Conservation (phyloP, 1,140 invertebrate genomes). For the Formica exsecta region DNA sequence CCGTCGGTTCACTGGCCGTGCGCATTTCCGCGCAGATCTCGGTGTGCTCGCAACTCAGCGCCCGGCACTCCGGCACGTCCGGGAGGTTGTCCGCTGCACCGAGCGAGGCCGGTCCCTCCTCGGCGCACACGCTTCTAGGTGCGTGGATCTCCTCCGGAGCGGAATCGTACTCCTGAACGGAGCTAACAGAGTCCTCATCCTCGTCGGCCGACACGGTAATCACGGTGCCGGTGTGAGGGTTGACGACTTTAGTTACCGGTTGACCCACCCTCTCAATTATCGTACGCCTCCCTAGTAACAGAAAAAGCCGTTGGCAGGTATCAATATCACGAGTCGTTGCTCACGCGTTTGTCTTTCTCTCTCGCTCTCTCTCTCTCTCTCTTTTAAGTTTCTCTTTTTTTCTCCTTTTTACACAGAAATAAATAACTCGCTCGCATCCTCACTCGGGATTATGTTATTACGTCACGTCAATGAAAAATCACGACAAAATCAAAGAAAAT, state of each 20-base stretch:
- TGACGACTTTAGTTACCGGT: conserved; percentile 90
- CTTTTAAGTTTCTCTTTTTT: conserved; percentile 35
- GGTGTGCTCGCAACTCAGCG: conserved; percentile 80
- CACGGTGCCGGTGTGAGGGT: conserved; percentile 90
- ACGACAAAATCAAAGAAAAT: neutral
- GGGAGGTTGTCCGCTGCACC: conserved; percentile 78
- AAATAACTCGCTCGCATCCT: conserved; percentile 33
- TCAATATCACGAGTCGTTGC: conserved; percentile 79
- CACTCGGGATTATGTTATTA: conserved; percentile 24
- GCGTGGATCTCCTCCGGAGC: conserved; percentile 84
- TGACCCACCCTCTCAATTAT: conserved; percentile 87
- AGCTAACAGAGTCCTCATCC: conserved; percentile 79
- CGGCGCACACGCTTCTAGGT: conserved; percentile 85
- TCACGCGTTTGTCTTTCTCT: conserved; percentile 36
- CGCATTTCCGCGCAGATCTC: conserved; percentile 85
- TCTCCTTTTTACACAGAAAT: neutral
- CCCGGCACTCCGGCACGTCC: conserved; percentile 78
- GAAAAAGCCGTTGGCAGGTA: conserved; percentile 93
- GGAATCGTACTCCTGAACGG: conserved; percentile 84
- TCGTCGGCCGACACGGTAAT: conserved; percentile 87
- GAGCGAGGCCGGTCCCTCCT: conserved; percentile 86
- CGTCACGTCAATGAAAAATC: neutral
- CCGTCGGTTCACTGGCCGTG: conserved; percentile 80
- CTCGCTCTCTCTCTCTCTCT: neutral
- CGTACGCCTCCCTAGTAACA: conserved; percentile 90